Conservation (phyloP, 2,888 invertebrate species). For the Prionchulus punctatus region DNA sequence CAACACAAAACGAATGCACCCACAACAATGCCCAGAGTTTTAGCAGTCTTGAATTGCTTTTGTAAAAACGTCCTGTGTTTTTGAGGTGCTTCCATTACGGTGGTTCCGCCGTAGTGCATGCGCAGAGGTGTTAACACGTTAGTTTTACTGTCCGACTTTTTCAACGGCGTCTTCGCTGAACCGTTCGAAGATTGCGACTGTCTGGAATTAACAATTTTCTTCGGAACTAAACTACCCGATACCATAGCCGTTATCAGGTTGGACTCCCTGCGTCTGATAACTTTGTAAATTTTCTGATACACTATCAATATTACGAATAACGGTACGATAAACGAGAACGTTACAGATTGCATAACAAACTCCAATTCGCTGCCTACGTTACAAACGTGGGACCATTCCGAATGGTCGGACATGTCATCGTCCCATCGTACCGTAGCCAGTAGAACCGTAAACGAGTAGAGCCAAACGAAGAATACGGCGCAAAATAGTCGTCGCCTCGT, state of each 20-base stretch:
- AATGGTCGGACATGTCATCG: neutral
- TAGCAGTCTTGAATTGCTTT: conserved; percentile 2
- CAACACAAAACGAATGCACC: conserved; percentile 8
- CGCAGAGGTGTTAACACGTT: neutral
- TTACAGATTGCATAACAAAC: conserved; percentile 8
- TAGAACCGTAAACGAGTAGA: conserved; percentile 4
- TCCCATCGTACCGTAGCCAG: neutral
- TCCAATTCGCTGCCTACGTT: conserved; percentile 10
- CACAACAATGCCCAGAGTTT: conserved; percentile 8
- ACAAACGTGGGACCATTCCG: conserved; percentile 5
- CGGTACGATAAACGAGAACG: conserved; percentile 12
- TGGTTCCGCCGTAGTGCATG: conserved; percentile 5
- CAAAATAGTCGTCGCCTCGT: conserved; percentile 6
- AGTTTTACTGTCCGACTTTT: neutral
- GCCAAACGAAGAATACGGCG: conserved; percentile 7
- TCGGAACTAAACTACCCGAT: neutral
- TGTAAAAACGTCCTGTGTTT: conserved; percentile 3
- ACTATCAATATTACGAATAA: conserved; percentile 9
- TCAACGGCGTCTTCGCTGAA: too few relatives aligned
- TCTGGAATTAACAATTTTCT: neutral
- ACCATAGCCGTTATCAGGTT: neutral
- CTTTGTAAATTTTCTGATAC: conserved; percentile 8
- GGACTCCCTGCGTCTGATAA: neutral
- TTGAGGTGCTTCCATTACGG: neutral
- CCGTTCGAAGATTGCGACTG: neutral